Conservation (phyloP, 1,140 invertebrate genomes). For the Drosophila neocordata region DNA sequence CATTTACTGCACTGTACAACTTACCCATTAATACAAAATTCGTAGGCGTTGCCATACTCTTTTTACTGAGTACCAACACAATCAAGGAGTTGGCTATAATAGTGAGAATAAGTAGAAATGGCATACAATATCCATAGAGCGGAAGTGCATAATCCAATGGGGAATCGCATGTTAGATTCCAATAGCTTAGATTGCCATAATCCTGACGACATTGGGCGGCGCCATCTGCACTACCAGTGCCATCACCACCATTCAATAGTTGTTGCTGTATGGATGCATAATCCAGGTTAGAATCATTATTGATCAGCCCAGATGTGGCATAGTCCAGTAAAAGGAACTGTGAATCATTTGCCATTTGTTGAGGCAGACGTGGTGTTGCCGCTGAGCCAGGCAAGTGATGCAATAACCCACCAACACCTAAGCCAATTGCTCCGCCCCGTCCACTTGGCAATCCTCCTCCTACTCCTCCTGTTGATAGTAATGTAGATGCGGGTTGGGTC, state of each 20-base stretch:
- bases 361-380: slow-evolving; percentile 2
- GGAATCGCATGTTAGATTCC: slow-evolving; percentile 79
- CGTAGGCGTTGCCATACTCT: slow-evolving; percentile 92
- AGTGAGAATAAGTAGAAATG: slow-evolving; percentile 93
- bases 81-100: slow-evolving; percentile 96
- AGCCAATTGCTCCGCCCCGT: background rate
- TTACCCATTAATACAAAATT: slow-evolving; percentile 91
- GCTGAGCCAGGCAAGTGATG: slow-evolving; percentile 20
- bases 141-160: slow-evolving; percentile 67
- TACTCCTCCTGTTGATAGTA: background rate
- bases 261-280: slow-evolving; percentile 57
- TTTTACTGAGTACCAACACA: slow-evolving; percentile 89
- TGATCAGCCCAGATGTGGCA: slow-evolving; percentile 34
- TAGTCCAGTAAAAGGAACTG: slow-evolving; percentile 54
- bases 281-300: slow-evolving; percentile 41
- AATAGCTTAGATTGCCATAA: slow-evolving; percentile 58
- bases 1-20: slow-evolving; percentile 28
- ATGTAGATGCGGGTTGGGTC: slow-evolving; percentile 9
- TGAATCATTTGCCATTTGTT: slow-evolving; percentile 38
- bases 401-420: background rate
- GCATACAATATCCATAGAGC: slow-evolving; percentile 83
- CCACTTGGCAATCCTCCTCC: background rate
- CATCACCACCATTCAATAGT: background rate
- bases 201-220: slow-evolving; percentile 36
- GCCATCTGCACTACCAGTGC: background rate